Base-by-base conservation (phyloP, 2,888 invertebrate species). In the Cerceris ruficornis region DNA sequence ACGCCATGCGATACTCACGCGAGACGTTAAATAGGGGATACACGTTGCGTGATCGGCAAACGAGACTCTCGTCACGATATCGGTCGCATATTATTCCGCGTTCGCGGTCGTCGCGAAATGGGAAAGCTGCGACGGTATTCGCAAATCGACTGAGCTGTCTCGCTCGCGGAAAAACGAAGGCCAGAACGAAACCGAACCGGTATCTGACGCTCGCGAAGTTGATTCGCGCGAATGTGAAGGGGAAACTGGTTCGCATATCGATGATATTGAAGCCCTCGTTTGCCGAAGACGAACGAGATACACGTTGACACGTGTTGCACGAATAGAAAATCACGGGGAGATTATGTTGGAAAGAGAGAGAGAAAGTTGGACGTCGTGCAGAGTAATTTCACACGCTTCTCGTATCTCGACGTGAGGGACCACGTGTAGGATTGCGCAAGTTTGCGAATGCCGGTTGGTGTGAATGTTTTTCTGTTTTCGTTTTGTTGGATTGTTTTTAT, bases 241-340 rank as follows among this genome's bases (percentile, higher is more conserved):
- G 52, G 67, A 74, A 64, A 72, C 67, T 55, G 58, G 60, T 67
- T 69, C 57, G 80, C 61, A 59, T 77, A 54, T 54, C 75, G 73
- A 15, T 83, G 68, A 83, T 81, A 81, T 83, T 77, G 17, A 69
- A 73, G 61, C 74, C 55, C 65, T 71, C 58, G 28, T 28, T 28
- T 70, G 15, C 11, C 71, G 50, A 75, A 81, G 69, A 55, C 70
- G 49, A 83, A 82, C 50, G 71, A 50, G 74, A 78, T 81, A 74
- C 57, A 8, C 71, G 50, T 55, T 14, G 68, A 59, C 62, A 75
- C 75, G 68, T 64, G 64, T 77, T 57, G 54, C 28, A 72, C 54
- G 60, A 81, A 65, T 50, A 73, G 59, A 77, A 68, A 75, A 67
- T 49, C 39, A 65, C n/a, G 28, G 42, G 14, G n/a, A 42, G 61